A percentile compares a stretch with the other conserved stretches of the same genome.
These are phyloP conservation scores for Lymantria dispar DNA, from an alignment of 2,888 invertebrate species.

Conservation along the genomic window DNA sequence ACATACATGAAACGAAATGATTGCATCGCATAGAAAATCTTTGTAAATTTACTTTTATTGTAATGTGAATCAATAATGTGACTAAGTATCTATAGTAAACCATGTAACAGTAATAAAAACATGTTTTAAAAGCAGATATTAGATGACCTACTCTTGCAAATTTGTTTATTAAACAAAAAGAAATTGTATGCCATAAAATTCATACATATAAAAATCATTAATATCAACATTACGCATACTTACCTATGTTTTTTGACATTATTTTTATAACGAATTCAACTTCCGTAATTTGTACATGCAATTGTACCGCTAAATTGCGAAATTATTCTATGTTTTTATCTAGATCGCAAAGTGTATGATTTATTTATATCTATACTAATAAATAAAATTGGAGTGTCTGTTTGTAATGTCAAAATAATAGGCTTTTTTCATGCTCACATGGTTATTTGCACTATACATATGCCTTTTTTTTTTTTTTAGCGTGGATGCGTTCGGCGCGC, in stretches of 20 bases:
- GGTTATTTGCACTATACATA: no score
- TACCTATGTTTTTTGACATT: constrained; percentile 6
- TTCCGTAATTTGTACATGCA: not conserved
- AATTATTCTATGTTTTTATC: no score
- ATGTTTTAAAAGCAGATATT: constrained; percentile 6
- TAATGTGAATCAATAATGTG: not conserved
- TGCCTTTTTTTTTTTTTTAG: no score
- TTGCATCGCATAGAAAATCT: no score
- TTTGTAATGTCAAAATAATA: no score
- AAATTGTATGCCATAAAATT: constrained; percentile 9
- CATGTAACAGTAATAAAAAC: constrained; percentile 4
- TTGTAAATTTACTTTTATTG: not conserved
- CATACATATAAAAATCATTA: constrained; percentile 9
- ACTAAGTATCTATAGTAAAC: not conserved
- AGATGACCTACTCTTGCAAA: constrained; percentile 4
- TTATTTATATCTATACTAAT: no score
- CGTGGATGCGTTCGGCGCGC: no score
- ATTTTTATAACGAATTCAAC: not conserved
- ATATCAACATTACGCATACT: constrained; percentile 4
- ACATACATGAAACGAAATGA: no score
- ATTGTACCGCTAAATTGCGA: not conserved
- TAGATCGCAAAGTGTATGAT: no score
- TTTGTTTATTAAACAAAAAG: constrained; percentile 2
- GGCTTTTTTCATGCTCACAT: no score
- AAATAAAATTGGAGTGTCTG: no score